Conservation (phyloP, 2,797 vertebrate species). For the Valencia hispanica region DNA sequence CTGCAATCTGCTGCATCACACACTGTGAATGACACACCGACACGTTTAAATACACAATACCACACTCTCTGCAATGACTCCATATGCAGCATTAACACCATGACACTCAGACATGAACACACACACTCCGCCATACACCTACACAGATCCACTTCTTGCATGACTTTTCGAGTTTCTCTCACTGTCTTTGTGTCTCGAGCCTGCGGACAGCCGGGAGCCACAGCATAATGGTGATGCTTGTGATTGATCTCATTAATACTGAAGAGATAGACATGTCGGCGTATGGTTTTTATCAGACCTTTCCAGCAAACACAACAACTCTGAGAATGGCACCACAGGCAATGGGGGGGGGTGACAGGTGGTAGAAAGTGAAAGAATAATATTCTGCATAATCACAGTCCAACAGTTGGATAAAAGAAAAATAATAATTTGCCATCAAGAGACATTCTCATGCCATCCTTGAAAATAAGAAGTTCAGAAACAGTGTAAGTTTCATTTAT, state of each 20-base stretch:
- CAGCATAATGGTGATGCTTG: conserved; percentile 35
- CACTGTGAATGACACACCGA: conserved; percentile 29
- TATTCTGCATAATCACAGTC: not conserved
- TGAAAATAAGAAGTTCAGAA: not conserved
- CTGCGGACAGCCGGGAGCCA: conserved; percentile 35
- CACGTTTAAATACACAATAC: conserved; percentile 15
- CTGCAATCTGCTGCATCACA: conserved; percentile 65
- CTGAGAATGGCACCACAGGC: conserved; percentile 36
- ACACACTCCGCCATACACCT: conserved; percentile 12
- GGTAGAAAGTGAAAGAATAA: not conserved
- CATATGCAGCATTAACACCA: conserved; percentile 6
- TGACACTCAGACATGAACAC: not conserved
- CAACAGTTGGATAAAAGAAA: not conserved
- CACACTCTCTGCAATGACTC: conserved; percentile 20
- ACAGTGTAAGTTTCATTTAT: not conserved
- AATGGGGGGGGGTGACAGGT: not conserved
- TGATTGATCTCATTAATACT: conserved; percentile 69
- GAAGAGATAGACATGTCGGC: conserved; percentile 58
- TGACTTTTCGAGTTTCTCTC: conserved; percentile 10
- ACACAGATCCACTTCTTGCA: conserved; percentile 6
- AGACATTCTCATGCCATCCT: not conserved
- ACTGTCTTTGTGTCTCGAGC: conserved; percentile 24
- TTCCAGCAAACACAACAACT: conserved; percentile 39
- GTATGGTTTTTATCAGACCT: conserved; percentile 60
- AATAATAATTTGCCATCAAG: not conserved